phyloP scores from a whole-genome alignment of 2,888 invertebrate genomes.

The Lasioglossum figueresi region DNA sequence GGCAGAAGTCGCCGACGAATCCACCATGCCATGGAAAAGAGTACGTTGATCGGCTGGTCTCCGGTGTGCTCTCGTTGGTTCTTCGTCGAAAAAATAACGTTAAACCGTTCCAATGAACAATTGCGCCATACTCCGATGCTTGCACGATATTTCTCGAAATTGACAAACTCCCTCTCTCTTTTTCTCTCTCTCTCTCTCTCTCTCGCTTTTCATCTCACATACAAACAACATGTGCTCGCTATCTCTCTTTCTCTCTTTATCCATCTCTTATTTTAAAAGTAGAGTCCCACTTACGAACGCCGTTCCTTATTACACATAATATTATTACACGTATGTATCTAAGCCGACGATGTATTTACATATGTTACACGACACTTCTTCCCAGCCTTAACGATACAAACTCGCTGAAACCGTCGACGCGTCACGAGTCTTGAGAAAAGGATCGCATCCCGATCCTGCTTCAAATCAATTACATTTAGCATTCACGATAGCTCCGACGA shows the following conservation, averaged over 20 bases:
- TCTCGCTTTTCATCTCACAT: neutral
- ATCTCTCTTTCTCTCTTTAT: neutral
- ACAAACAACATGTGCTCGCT: neutral
- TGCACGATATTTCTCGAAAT: neutral
- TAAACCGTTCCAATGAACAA: slow-evolving; percentile 18
- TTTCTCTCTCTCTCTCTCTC: neutral
- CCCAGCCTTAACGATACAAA: slow-evolving; percentile 40
- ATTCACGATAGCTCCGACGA: neutral
- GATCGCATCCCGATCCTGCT: neutral
- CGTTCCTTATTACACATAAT: slow-evolving; percentile 36
- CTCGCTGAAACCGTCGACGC: neutral
- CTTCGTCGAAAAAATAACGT: neutral
- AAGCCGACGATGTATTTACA: slow-evolving; percentile 64
- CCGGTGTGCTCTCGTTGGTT: neutral
- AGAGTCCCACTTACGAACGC: slow-evolving; percentile 17
- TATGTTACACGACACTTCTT: slow-evolving; percentile 61
- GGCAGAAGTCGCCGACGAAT: neutral
- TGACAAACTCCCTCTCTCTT: neutral
- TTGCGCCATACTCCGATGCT: neutral
- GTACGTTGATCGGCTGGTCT: neutral
- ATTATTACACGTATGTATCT: slow-evolving; percentile 27
- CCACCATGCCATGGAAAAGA: neutral
- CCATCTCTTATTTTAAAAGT: slow-evolving; percentile 28
- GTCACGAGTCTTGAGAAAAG: neutral
- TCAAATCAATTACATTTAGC: neutral